Percentiles rank a stretch among this genome's conserved stretches.
Evolutionary conservation across 2,113 vertebrate genomes (phyloP).

Genomic region (Anser brachyrhynchus): DNA sequence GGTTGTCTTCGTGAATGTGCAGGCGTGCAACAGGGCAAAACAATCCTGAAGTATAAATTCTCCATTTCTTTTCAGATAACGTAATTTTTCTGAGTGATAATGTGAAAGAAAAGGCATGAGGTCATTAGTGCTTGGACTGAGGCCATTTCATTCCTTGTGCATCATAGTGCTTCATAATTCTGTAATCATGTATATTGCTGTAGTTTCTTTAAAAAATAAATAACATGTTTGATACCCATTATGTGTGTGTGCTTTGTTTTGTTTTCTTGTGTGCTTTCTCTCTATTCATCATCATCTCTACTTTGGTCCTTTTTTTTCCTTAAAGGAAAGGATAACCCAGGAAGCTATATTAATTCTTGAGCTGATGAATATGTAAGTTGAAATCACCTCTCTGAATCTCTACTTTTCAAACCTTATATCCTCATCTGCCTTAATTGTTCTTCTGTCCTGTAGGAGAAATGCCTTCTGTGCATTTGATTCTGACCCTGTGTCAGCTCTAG

Average conservation of each 20-base stretch:
- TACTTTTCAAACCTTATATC: background rate
- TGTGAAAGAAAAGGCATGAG: slow-evolving; percentile 81
- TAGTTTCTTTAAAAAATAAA: slow-evolving; percentile 72
- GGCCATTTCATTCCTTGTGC: slow-evolving; percentile 33
- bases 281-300: background rate
- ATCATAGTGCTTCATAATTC: slow-evolving; percentile 57
- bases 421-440: background rate
- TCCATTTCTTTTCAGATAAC: slow-evolving; percentile 86
- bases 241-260: background rate
- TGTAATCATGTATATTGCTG: slow-evolving; percentile 59
- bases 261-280: background rate
- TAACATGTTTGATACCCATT: slow-evolving; percentile 58
- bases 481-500: background rate
- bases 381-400: background rate
- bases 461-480: accelerated
- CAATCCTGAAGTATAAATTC: slow-evolving; percentile 3
- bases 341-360: background rate
- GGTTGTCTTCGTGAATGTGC: background rate
- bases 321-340: background rate
- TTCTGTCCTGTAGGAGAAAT: accelerated
- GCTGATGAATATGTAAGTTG: background rate
- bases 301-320: background rate
- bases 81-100: slow-evolving; percentile 93
- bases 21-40: background rate
- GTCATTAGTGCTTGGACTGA: background rate